These are phyloP conservation scores for Drosophila longiperda DNA, from an alignment of 2,888 invertebrate species.

Conservation along the genomic window DNA sequence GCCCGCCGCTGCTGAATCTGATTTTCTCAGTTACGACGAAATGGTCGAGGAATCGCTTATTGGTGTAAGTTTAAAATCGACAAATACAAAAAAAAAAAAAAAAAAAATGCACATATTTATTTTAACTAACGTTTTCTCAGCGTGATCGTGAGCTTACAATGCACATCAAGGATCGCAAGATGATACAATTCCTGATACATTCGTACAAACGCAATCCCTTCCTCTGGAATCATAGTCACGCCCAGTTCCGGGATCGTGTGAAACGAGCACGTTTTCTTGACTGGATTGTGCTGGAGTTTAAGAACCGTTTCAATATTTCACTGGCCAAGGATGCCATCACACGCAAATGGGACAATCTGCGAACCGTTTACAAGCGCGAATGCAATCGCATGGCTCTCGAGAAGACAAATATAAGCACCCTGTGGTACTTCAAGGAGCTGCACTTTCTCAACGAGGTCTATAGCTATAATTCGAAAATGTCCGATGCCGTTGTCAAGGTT, in stretches of 20 bases:
- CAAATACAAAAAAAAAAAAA: neutral
- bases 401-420: slow-evolving; percentile 81
- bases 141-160: slow-evolving; percentile 76
- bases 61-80: slow-evolving; percentile 62
- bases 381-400: slow-evolving; percentile 83
- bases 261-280: slow-evolving; percentile 80
- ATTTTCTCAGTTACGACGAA: slow-evolving; percentile 79
- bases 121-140: slow-evolving; percentile 10
- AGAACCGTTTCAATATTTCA: slow-evolving; percentile 79
- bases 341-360: slow-evolving; percentile 82
- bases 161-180: slow-evolving; percentile 82
- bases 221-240: slow-evolving; percentile 82
- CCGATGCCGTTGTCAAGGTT: slow-evolving; percentile 79
- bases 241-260: slow-evolving; percentile 81
- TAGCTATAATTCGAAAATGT: slow-evolving; percentile 78
- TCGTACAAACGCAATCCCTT: slow-evolving; percentile 82
- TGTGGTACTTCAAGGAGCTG: slow-evolving; percentile 82
- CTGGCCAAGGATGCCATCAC: slow-evolving; percentile 82
- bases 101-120: neutral
- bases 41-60: slow-evolving; percentile 81
- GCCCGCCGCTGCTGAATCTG: slow-evolving; percentile 58
- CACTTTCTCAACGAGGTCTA: slow-evolving; percentile 81
- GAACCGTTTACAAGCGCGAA: slow-evolving; percentile 82
- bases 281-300: slow-evolving; percentile 80
- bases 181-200: slow-evolving; percentile 82